Percentiles rank a stretch among this genome's conserved stretches.
phyloP scores from a whole-genome alignment of 2,888 invertebrate species.

The Malacosoma neustria region DNA sequence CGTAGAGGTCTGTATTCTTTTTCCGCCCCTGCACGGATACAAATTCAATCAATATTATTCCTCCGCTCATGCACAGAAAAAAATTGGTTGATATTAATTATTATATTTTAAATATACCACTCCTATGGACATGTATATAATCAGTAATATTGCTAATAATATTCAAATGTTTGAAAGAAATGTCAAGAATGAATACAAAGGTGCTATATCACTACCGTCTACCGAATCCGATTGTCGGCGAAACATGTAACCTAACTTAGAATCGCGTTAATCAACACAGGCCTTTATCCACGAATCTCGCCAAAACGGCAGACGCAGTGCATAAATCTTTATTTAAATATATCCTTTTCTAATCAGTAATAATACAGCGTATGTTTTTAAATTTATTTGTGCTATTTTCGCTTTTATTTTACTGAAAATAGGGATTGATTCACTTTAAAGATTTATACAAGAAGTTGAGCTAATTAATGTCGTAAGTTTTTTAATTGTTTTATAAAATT shows the following conservation, averaged over 20 bases:
- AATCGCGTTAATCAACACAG: constrained; percentile 42
- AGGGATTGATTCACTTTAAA: too few species aligned
- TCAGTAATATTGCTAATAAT: too few species aligned
- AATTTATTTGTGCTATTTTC: not conserved
- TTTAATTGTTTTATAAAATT: constrained; percentile 10
- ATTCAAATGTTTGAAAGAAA: too few species aligned
- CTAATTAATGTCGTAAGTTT: constrained; percentile 32
- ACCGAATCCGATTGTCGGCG: constrained; percentile 37
- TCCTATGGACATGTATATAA: too few species aligned
- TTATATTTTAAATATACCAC: too few species aligned
- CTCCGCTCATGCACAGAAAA: too few species aligned
- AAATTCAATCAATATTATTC: too few species aligned
- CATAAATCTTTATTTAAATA: constrained; percentile 75
- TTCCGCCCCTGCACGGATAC: too few species aligned
- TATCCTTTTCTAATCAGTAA: constrained; percentile 32
- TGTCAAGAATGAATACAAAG: constrained; percentile 21
- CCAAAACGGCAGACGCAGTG: constrained; percentile 70
- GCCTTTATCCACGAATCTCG: constrained; percentile 68
- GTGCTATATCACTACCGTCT: constrained; percentile 35
- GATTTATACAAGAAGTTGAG: too few species aligned
- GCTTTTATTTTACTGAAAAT: not conserved
- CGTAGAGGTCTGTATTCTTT: too few species aligned
- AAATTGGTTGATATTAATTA: too few species aligned
- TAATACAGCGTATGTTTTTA: constrained; percentile 20
- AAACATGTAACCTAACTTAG: constrained; percentile 40